These are phyloP conservation scores for Rutilus rutilus DNA, from an alignment of 2,113 vertebrate species.

Conservation along the genomic window DNA sequence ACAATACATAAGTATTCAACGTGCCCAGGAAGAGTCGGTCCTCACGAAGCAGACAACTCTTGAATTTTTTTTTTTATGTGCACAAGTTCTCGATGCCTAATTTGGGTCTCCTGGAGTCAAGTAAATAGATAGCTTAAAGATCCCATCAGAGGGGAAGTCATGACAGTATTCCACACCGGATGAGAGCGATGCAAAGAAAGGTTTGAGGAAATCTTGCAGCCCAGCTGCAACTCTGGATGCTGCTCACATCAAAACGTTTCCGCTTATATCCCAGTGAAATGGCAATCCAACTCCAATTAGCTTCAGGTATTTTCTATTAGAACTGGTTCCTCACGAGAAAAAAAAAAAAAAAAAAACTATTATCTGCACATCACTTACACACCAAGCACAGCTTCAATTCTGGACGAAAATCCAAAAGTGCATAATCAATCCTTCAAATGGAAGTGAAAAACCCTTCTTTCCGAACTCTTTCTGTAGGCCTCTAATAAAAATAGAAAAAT, in stretches of 20 bases:
- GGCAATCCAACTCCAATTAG: too few species aligned
- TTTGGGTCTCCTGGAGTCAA: slow-evolving; percentile 71
- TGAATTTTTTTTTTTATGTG: not conserved
- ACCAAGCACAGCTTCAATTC: slow-evolving; percentile 44
- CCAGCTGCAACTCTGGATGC: slow-evolving; percentile 82
- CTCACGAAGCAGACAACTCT: slow-evolving; percentile 1
- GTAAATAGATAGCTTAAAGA: slow-evolving; percentile 82
- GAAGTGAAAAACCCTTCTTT: slow-evolving; percentile 56
- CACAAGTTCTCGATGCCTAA: slow-evolving; percentile 28
- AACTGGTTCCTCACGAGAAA: slow-evolving; percentile 33
- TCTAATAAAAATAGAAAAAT: slow-evolving; percentile 68
- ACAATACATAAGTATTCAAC: slow-evolving; percentile 93
- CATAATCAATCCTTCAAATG: slow-evolving; percentile 68
- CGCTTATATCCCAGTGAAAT: not conserved
- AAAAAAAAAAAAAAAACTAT: slow-evolving; percentile 21
- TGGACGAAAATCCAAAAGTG: slow-evolving; percentile 63
- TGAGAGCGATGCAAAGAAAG: slow-evolving; percentile 61
- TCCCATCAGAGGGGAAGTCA: slow-evolving; percentile 85
- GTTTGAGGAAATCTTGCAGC: slow-evolving; percentile 66
- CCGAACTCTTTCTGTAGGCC: slow-evolving; percentile 33
- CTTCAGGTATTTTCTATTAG: slow-evolving; percentile 40
- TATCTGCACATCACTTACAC: not conserved
- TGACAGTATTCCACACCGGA: slow-evolving; percentile 80
- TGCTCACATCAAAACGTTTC: slow-evolving; percentile 61
- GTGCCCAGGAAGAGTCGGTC: slow-evolving; percentile 65